Evolutionary conservation across 1,140 invertebrate species (phyloP), one percentile per base, ranked within the genome.

Genomic region (Lepidurus arcticus): DNA sequence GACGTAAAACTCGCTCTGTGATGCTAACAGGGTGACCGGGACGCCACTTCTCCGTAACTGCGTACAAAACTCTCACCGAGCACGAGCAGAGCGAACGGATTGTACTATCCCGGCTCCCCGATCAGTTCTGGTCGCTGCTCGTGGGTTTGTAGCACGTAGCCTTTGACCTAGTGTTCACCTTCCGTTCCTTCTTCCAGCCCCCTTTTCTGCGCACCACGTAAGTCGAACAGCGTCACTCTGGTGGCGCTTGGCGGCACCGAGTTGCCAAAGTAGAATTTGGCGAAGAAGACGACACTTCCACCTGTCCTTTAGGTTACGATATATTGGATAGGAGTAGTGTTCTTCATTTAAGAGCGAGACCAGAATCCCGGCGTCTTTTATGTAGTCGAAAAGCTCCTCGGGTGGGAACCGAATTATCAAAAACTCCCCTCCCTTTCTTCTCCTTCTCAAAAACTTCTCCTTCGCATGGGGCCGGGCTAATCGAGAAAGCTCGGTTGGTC

Each of bases 131-230:
- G 13, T 13, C 53, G 13, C 53, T 65, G 7, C 16, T 65, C 53
- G 53, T 65, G 16, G 53, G 8, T 4, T 16, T 7, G 53, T 65
- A 65, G 16, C 53, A 65, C 53, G 53, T 65, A 65, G 53, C 53
- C 53, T 16, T 21, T 65, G 53, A 65, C 53, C 53, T 65, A 65
- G 53, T 65, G 53, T 65, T 65, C 53, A 65, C 53, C 53, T 65
- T 65, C 53, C 53, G 8, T 65, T 9, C n/a, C 8, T 65, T 9
- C 53, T 65, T 65, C 53, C n/a, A 65, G 53, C 53, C 53, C 34
- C 34, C 3, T 65, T n/a, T 65, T 16, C 53, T 65, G 53, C 53
- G 53, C 53, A 21, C 13, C 8, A 21, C 53, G 53, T 65, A 11
- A 65, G 53, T 21, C 13, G 21, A 13, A 65, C 53, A 65, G 53